Conservation (phyloP, 2,113 vertebrate genomes). For the Monarcha castaneiventris region DNA sequence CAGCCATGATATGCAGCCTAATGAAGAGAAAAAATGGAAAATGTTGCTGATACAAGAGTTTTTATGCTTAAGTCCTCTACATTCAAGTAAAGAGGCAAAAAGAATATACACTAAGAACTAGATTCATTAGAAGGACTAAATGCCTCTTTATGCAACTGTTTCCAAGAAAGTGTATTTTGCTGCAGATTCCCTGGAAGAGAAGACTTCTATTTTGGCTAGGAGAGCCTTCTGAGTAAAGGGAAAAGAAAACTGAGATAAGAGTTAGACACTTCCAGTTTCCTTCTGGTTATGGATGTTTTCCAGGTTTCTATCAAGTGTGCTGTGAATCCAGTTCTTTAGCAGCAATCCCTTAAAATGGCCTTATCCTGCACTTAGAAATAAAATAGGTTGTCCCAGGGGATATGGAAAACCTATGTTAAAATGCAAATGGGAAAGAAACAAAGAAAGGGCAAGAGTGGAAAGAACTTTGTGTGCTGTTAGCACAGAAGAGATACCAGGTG, state of each 20-base stretch:
- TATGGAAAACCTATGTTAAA: not conserved
- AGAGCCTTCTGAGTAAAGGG: not conserved
- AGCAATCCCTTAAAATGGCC: not conserved
- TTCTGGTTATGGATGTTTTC: not conserved
- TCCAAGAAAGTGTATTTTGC: not conserved
- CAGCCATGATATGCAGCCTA: rapidly evolving
- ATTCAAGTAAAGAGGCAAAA: not conserved
- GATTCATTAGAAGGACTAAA: not conserved
- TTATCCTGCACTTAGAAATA: not conserved
- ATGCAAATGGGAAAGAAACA: not conserved
- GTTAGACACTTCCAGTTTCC: not conserved
- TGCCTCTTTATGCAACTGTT: not conserved
- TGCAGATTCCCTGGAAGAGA: not conserved
- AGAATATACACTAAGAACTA: not conserved
- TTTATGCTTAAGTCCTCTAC: not conserved
- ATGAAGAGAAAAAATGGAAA: not conserved
- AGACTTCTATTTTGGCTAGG: not conserved
- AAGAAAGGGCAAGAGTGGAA: not conserved
- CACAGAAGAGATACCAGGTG: not conserved
- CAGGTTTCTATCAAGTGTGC: not conserved
- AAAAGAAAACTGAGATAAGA: not conserved
- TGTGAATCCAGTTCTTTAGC: not conserved
- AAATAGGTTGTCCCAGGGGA: not conserved
- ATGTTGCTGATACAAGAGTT: not conserved
- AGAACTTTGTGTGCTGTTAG: not conserved